Percentiles rank a stretch among this genome's conserved stretches.
Evolutionary conservation across 2,113 vertebrate genomes (phyloP).

Genomic region (Sphaerodactylus townsendi): DNA sequence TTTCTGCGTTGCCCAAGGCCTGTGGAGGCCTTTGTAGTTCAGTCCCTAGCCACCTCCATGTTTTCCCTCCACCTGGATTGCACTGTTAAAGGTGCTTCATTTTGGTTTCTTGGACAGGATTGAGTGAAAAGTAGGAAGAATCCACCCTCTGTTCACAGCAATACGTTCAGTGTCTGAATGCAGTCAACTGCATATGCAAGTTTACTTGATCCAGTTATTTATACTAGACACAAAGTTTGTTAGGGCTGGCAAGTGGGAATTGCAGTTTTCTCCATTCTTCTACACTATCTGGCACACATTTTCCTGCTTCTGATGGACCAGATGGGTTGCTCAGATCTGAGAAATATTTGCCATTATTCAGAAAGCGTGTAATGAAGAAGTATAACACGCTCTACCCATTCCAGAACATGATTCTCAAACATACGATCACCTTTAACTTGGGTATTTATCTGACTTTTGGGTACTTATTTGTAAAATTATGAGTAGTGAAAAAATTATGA

Average conservation of each 20-base stretch:
- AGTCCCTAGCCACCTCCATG: too few species aligned
- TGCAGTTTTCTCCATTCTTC: neutral
- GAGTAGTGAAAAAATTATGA: slow-evolving; percentile 61
- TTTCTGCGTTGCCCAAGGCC: too few species aligned
- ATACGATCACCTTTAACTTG: slow-evolving; percentile 46
- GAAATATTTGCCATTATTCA: neutral
- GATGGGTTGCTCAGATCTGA: neutral
- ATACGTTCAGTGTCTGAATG: neutral
- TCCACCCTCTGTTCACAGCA: neutral
- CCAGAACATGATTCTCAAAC: slow-evolving; percentile 61
- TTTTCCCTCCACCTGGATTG: too few species aligned
- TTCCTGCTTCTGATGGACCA: neutral
- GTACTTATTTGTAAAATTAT: slow-evolving; percentile 61
- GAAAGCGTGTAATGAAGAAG: neutral
- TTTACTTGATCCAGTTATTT: neutral
- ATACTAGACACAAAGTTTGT: neutral
- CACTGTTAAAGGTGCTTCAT: neutral
- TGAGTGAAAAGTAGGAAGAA: too few species aligned
- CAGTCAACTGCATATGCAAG: neutral
- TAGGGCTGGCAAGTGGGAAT: neutral
- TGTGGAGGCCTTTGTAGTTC: too few species aligned
- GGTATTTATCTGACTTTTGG: slow-evolving; percentile 63
- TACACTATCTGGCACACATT: neutral
- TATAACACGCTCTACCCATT: slow-evolving; percentile 32
- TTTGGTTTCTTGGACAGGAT: too few species aligned